Conservation (phyloP, 2,888 invertebrate species). For the Amblyjoppa fuscipennis region DNA sequence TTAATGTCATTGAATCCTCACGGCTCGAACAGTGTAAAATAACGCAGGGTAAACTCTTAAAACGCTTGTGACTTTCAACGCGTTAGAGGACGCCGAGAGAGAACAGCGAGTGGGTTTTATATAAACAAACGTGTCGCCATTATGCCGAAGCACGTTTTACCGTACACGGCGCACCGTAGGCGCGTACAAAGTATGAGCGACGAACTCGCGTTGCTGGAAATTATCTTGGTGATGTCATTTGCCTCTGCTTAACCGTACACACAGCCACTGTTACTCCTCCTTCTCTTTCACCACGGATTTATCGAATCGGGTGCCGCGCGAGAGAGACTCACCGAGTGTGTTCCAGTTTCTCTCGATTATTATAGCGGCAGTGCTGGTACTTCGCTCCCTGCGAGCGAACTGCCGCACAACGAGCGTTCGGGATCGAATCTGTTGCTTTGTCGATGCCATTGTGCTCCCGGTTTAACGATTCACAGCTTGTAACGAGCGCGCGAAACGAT, state of each 20-base stretch:
- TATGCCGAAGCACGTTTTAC: not conserved
- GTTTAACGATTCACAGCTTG: not conserved
- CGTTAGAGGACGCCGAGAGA: not conserved
- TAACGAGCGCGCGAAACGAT: slow-evolving; percentile 26
- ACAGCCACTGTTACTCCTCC: not conserved
- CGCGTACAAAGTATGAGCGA: slow-evolving; percentile 6
- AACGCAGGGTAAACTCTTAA: not conserved
- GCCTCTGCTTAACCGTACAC: not conserved
- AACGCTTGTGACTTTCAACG: not conserved
- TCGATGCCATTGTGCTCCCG: not conserved
- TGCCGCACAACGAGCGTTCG: not conserved
- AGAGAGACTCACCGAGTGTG: slow-evolving; percentile 10
- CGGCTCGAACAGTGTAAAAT: slow-evolving; percentile 2
- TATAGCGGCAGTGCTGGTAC: not conserved
- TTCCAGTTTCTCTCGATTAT: slow-evolving; percentile 51
- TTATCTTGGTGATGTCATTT: not conserved
- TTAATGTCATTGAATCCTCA: not conserved
- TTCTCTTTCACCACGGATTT: slow-evolving; percentile 14
- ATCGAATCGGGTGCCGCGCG: not conserved
- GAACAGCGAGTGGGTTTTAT: not conserved
- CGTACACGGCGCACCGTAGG: not conserved
- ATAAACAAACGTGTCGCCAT: slow-evolving; percentile 1
- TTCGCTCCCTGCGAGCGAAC: not conserved
- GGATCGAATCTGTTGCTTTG: not conserved
- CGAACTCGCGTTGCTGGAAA: not conserved